Base-by-base conservation (phyloP, 2,113 vertebrate genomes). In the Centropristis striata region DNA sequence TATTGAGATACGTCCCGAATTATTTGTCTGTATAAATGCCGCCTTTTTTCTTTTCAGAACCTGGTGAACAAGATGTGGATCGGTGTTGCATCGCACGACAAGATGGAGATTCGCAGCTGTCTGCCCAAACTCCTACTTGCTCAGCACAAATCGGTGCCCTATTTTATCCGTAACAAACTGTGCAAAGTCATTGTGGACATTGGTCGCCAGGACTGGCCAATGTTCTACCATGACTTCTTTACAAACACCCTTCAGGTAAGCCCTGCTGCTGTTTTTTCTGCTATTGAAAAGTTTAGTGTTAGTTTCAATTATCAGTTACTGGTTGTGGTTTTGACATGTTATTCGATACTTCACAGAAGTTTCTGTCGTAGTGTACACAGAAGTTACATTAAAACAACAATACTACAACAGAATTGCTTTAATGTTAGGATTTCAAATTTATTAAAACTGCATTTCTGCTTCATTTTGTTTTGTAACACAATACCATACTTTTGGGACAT, bases 211-310 rank as follows among this genome's bases (percentile, higher is more conserved):
- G 98, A 99, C 88, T 99, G 98, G 98, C 98, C 98, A 0, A 99
- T 99, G 98, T 99, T 99, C 94, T 99, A 99, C 93, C 97, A 98
- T 28, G 97, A 99, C 90, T 99, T 99, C 90, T 99, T 99, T 90
- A 98, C 97, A 67, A 99, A 97, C 92, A 99, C 97, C 57, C 94
- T 99, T 86, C 98, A 99, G 97, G 98, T 99, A 84, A 68, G 50
- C 18, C 5, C 41, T 14, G 15, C 21, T 58, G 4, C 1, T 51
- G 4, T n/a, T 4, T 0, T 50, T 16, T 51, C 13, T 73, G 37
- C 5, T 9, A 27, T 10, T 50, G 10, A 69, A 51, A 66, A 20
- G 20, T 55, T 63, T 25, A 20, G 25, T 53, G 1, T n/a, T 13
- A 13, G 20, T 46, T 41, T 53, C 5, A 51, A 13, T 64, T 13